Base-by-base conservation (phyloP, 1,140 invertebrate species). In the Bradysia coprophila region DNA sequence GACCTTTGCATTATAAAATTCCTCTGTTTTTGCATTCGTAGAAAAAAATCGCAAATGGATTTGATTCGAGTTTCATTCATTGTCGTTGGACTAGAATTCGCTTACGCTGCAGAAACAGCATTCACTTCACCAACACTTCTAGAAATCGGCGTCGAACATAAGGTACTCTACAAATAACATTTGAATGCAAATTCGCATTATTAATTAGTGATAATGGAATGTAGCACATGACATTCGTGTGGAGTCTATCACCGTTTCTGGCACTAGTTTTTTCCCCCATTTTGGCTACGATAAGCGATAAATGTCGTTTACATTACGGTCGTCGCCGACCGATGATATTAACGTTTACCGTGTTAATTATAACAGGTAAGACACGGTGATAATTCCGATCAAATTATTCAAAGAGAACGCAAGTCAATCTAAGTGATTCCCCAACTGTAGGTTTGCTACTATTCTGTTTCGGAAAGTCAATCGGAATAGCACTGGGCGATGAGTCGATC, bases 21-120 rank as follows among this genome's bases (percentile, higher is more conserved):
- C n/a, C n/a, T n/a, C 21, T 10, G 21, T 42, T 37, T 6, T n/a
- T 21, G 23, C 2, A 20, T 49, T 53, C 54, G n/a, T 49, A 71
- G 75, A 47, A 62, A 59, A 39, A 88, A 87, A 56, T 74, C 72
- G 0, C 57, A 75, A 5, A 56, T 65, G 11, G 81, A 89, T 54
- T 54, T 89, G 42, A 67, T 85, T 1, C 64, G 76, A 0, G 63
- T 89, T 1, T 82, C 81, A 2, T 76, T 80, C 1, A 81, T 81
- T 1, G 81, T 88, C 1, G 84, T 85, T 73, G 84, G 84, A 3
- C 86, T 89, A 11, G 85, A 89, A 57, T 82, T 89, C 55, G 84
- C 82, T 13, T 90, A 90, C 51, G 79, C 84, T 0, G 84, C 85
- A 0, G 85, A 89, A 59, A 90, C 85, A 1, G 83, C 84, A 2